phyloP scores from a whole-genome alignment of 2,797 vertebrate genomes.

The Coilia nasus region DNA sequence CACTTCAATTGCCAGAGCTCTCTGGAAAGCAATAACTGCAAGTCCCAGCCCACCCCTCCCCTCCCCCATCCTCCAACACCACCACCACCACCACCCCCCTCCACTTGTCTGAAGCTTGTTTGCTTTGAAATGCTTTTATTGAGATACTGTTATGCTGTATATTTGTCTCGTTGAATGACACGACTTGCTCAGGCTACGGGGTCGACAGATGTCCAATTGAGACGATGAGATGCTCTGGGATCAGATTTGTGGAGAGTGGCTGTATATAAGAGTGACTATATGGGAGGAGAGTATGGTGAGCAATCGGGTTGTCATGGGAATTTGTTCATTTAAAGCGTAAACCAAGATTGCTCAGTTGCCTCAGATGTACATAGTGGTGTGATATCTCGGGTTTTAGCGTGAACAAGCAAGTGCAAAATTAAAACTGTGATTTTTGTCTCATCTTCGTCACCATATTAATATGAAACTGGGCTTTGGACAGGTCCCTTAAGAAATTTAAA shows the following conservation, averaged over 20 bases:
- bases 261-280: neutral
- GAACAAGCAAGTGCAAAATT: constrained; percentile 5
- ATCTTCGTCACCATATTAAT: neutral
- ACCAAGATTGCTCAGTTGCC: neutral
- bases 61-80: neutral
- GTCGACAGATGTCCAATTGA: neutral
- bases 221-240: neutral
- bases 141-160: neutral
- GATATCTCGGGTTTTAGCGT: neutral
- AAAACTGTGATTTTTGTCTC: constrained; percentile 2
- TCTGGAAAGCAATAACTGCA: constrained; percentile 76
- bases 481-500: neutral
- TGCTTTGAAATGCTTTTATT: constrained; percentile 20
- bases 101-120: neutral
- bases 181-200: neutral
- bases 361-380: constrained; percentile 25
- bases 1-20: constrained; percentile 75
- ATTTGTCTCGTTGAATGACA: neutral
- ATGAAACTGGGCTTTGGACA: neutral
- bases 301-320: neutral
- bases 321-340: neutral
- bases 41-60: constrained; percentile 13
- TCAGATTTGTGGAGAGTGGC: neutral
- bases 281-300: constrained; percentile 25
- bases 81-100: neutral